A percentile compares a stretch with the other conserved stretches of the same genome.
Conservation (phyloP, 1,140 invertebrate genomes). For the Euglossa dilemma region DNA sequence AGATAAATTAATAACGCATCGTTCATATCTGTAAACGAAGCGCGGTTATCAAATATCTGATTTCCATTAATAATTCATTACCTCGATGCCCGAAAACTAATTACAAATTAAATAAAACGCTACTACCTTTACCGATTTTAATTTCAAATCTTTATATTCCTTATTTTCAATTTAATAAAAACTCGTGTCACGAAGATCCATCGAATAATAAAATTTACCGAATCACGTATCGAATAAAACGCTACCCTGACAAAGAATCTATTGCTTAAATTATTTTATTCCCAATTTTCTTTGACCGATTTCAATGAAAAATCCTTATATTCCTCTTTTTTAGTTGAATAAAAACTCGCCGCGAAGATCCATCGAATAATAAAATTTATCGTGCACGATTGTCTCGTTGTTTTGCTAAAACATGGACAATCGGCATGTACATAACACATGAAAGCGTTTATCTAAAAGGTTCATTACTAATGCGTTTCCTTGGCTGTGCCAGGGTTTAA, state of each 20-base stretch:
- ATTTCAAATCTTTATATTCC: no score
- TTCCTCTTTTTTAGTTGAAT: no score
- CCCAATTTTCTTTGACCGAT: no score
- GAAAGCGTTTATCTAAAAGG: neutral
- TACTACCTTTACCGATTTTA: no score
- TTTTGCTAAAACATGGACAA: neutral
- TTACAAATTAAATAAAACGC: neutral
- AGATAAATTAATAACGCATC: neutral
- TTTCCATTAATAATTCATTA: neutral
- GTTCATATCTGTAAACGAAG: neutral
- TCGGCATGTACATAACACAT: neutral
- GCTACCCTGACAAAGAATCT: no score
- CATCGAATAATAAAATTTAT: neutral
- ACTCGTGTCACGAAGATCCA: no score
- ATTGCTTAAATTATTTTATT: no score
- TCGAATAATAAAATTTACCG: no score
- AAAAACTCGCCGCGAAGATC: neutral
- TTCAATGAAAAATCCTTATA: no score
- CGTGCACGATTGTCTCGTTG: neutral
- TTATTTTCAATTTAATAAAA: no score
- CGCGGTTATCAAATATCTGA: neutral
- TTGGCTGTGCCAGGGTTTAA: neutral
- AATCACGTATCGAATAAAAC: no score
- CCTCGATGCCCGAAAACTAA: neutral
- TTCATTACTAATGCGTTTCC: neutral